A percentile compares a stretch with the other conserved stretches of the same genome.
Evolutionary conservation across 2,797 vertebrate species (phyloP).

Genomic region (Brachyalestes nurse): DNA sequence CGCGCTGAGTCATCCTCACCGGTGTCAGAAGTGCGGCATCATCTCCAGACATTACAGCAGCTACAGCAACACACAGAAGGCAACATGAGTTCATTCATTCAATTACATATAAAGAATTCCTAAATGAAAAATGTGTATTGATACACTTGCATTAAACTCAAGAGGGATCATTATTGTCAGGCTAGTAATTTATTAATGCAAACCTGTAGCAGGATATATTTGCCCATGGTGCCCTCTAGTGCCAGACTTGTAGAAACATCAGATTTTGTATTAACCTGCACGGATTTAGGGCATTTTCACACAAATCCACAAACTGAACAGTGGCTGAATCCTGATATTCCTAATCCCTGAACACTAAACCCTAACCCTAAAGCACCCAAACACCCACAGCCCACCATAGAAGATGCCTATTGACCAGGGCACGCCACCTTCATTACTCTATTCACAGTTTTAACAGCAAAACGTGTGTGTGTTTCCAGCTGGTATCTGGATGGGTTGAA

Average conservation of each 20-base stretch:
- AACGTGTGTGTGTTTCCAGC: not conserved
- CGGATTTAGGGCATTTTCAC: too few relatives aligned
- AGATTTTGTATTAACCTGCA: not conserved
- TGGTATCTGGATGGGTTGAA: too few relatives aligned
- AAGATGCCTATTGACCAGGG: too few relatives aligned
- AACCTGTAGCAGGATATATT: not conserved
- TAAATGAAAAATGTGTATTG: not conserved
- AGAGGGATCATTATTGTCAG: not conserved
- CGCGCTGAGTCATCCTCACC: conserved; percentile 94
- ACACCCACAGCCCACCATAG: too few relatives aligned
- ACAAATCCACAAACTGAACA: not conserved
- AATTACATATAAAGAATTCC: not conserved
- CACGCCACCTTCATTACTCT: too few relatives aligned
- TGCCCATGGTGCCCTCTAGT: not conserved
- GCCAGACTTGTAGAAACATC: not conserved
- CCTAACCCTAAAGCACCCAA: too few relatives aligned
- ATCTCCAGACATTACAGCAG: conserved; percentile 82
- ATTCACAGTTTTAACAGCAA: too few relatives aligned
- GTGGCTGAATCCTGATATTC: too few relatives aligned
- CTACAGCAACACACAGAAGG: conserved; percentile 54
- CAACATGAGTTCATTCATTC: not conserved
- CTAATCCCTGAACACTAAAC: too few relatives aligned
- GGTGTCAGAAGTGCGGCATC: conserved; percentile 86
- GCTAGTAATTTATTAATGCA: not conserved
- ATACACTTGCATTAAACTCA: not conserved